These are phyloP conservation scores for Aphis craccivora DNA, from an alignment of 1,140 invertebrate species.

Conservation along the genomic window DNA sequence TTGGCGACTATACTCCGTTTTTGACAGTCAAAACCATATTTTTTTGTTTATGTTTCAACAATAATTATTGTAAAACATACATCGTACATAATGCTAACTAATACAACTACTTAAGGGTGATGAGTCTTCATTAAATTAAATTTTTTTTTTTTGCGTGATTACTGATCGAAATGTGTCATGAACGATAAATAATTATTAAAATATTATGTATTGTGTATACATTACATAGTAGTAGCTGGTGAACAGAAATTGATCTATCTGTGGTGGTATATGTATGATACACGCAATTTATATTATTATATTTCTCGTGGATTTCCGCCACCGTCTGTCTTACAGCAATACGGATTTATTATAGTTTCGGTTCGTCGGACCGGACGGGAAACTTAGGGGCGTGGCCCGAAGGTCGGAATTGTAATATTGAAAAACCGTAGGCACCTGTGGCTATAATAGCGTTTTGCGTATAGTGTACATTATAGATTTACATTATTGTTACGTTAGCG, in stretches of 20 bases:
- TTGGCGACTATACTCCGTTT: neutral
- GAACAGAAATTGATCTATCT: neutral
- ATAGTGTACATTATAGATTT: neutral
- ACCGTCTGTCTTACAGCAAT: neutral
- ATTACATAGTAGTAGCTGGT: neutral
- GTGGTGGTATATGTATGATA: neutral
- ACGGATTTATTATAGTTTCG: neutral
- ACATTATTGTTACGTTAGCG: neutral
- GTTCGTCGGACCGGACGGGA: neutral
- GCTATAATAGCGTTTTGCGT: neutral
- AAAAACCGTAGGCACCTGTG: neutral
- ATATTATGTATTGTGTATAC: neutral
- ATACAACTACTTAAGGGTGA: neutral
- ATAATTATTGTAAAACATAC: neutral
- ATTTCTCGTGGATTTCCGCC: neutral
- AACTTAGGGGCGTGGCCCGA: neutral
- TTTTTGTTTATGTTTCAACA: neutral
- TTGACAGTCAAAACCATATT: neutral
- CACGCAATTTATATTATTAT: neutral
- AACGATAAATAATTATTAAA: neutral
- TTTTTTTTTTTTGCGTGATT: neutral
- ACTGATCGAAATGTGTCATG: neutral
- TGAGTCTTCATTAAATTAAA: neutral
- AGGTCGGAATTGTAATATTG: slow-evolving; percentile 3
- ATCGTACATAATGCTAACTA: neutral